A percentile compares a stretch with the other conserved stretches of the same genome.
Evolutionary conservation across 1,140 invertebrate species (phyloP).

Genomic region (Apis dorsata): DNA sequence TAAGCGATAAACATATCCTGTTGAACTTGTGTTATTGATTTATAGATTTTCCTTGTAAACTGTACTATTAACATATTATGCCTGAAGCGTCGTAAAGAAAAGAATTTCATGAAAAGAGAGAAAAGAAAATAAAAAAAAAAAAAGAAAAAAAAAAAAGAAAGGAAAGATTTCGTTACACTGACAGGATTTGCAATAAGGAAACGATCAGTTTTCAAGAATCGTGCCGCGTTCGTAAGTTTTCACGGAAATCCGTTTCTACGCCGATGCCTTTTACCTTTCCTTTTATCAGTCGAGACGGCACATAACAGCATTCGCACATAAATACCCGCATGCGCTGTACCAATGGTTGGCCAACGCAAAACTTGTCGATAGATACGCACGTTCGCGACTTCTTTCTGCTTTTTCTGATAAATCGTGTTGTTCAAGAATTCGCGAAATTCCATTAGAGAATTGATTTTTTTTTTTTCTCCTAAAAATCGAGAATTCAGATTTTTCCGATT

Average conservation of each 20-base stretch:
- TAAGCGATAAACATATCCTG: too few species aligned
- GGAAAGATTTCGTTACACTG: not conserved
- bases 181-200: not conserved
- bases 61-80: too few species aligned
- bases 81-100: too few species aligned
- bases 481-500: not conserved
- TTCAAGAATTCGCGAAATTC: too few species aligned
- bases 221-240: not conserved
- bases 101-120: too few species aligned
- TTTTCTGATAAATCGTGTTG: not conserved
- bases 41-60: too few species aligned
- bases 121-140: not conserved
- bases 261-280: constrained; percentile 35
- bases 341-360: not conserved
- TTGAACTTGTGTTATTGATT: too few species aligned
- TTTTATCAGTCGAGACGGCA: constrained; percentile 24
- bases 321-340: constrained; percentile 43
- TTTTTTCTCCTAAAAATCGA: not conserved
- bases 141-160: not conserved
- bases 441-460: not conserved
- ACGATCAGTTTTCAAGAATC: not conserved
- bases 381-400: not conserved
- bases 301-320: constrained; percentile 29
- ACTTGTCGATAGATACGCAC: constrained; percentile 18
- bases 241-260: constrained; percentile 14